Evolutionary conservation across 92 coral and sea anemone genomes (phyloP).

Genomic region (Epizoanthus scotinus): DNA sequence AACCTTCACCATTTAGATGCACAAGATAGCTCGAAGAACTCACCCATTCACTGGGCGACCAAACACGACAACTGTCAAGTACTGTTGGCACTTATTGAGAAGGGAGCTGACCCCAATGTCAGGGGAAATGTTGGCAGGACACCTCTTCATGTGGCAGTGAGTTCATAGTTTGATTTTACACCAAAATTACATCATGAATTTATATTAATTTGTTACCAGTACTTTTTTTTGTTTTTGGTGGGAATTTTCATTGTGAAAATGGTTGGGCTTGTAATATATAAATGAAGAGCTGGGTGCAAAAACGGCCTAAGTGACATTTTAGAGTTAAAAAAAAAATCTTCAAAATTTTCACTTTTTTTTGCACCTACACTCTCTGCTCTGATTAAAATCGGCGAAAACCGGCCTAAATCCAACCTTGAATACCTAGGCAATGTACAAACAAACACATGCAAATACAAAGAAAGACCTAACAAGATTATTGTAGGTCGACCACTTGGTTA

Average conservation of each 20-base stretch:
- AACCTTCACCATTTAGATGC: conserved; percentile 50
- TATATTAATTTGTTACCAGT: neutral
- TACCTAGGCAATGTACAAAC: too few relatives aligned
- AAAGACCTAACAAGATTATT: too few relatives aligned
- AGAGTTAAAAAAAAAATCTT: too few relatives aligned
- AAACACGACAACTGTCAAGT: conserved; percentile 76
- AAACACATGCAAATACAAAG: too few relatives aligned
- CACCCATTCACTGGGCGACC: conserved; percentile 89
- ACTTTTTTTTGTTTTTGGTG: neutral
- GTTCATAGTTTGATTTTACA: conserved; percentile 7
- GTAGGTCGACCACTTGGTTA: too few relatives aligned
- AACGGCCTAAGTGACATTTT: too few relatives aligned
- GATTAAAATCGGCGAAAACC: too few relatives aligned
- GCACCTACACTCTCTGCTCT: too few relatives aligned
- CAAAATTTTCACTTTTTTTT: too few relatives aligned
- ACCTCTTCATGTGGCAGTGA: conserved; percentile 91
- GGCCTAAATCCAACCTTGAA: too few relatives aligned
- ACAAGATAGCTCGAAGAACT: conserved; percentile 71
- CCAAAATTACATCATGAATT: neutral
- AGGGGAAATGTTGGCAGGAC: conserved; percentile 84
- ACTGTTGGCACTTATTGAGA: conserved; percentile 79
- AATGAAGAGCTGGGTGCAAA: too few relatives aligned
- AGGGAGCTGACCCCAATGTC: conserved; percentile 90
- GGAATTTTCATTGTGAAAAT: neutral
- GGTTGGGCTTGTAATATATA: too few relatives aligned